phyloP scores from a whole-genome alignment of 1,140 invertebrate genomes.

The Bursaphelenchus mucronatus region DNA sequence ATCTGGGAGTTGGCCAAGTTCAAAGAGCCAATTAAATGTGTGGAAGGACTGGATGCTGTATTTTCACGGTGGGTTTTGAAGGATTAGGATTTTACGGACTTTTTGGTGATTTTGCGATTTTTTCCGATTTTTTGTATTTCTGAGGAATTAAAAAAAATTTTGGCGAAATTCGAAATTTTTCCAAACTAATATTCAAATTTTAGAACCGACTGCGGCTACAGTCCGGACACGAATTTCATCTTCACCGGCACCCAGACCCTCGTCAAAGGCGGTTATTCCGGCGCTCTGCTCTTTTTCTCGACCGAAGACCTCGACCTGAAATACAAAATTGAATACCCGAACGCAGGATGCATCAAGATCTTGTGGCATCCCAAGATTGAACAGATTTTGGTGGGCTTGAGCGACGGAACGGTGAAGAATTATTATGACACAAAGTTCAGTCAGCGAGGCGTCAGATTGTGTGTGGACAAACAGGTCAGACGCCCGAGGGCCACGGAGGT shows the following conservation, averaged over 20 bases:
- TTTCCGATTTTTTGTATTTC: slow-evolving; percentile 7
- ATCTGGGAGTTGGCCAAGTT: slow-evolving; percentile 85
- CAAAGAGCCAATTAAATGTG: slow-evolving; percentile 72
- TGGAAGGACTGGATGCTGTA: slow-evolving; percentile 72
- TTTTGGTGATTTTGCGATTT: too few species aligned
- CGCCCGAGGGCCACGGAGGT: slow-evolving; percentile 69
- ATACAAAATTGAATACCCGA: slow-evolving; percentile 71
- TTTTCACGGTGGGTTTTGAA: slow-evolving; percentile 69
- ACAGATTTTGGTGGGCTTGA: slow-evolving; percentile 86
- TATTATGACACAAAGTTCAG: slow-evolving; percentile 83
- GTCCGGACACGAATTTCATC: slow-evolving; percentile 83
- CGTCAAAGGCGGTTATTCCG: slow-evolving; percentile 69
- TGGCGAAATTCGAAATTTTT: too few species aligned
- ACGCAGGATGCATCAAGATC: slow-evolving; percentile 76
- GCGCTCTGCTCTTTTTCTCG: slow-evolving; percentile 77
- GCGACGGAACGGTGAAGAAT: slow-evolving; percentile 81
- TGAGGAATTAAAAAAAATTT: slow-evolving; percentile 3
- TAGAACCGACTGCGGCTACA: slow-evolving; percentile 86
- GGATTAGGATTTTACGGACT: too few species aligned
- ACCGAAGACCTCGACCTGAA: slow-evolving; percentile 71
- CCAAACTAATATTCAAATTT: slow-evolving; percentile 28
- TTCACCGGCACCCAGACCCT: slow-evolving; percentile 75
- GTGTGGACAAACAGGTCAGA: slow-evolving; percentile 77
- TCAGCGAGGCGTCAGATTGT: slow-evolving; percentile 82
- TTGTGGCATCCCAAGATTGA: slow-evolving; percentile 95